Conservation (phyloP, 2,113 vertebrate species). For the Emydocephalus ijimae region DNA sequence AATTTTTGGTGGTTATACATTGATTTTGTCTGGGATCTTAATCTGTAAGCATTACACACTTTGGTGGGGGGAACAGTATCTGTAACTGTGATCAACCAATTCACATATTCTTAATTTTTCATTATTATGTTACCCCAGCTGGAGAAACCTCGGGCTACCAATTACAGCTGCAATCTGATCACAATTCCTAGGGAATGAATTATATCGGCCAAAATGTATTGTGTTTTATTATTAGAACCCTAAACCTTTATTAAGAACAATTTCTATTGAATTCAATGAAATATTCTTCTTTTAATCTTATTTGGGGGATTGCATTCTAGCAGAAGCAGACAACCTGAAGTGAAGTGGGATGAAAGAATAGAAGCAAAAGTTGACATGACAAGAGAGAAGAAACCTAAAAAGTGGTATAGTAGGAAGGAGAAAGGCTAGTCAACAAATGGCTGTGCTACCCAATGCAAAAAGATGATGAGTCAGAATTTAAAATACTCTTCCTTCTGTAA, state of each 20-base stretch:
- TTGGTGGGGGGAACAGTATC: background rate
- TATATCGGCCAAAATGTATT: background rate
- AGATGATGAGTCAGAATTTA: background rate
- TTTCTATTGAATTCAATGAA: background rate
- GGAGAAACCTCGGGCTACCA: background rate
- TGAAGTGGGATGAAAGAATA: background rate
- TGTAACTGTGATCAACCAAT: background rate
- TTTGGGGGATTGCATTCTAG: background rate
- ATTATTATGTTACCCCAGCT: background rate
- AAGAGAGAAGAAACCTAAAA: accelerated
- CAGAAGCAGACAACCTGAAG: background rate
- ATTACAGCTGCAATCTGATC: background rate
- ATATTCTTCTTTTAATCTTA: background rate
- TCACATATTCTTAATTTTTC: background rate
- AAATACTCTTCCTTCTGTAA: background rate
- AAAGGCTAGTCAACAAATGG: background rate
- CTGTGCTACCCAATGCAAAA: background rate
- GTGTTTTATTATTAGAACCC: background rate
- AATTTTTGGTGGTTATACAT: background rate
- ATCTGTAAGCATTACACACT: background rate
- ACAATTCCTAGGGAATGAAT: background rate
- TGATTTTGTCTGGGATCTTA: background rate
- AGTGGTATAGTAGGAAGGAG: background rate
- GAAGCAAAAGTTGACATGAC: background rate
- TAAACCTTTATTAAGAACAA: background rate